Percentiles rank a stretch among this genome's conserved stretches.
Evolutionary conservation across 2,888 invertebrate species (phyloP).

Genomic region (Ormyrus labotus): DNA sequence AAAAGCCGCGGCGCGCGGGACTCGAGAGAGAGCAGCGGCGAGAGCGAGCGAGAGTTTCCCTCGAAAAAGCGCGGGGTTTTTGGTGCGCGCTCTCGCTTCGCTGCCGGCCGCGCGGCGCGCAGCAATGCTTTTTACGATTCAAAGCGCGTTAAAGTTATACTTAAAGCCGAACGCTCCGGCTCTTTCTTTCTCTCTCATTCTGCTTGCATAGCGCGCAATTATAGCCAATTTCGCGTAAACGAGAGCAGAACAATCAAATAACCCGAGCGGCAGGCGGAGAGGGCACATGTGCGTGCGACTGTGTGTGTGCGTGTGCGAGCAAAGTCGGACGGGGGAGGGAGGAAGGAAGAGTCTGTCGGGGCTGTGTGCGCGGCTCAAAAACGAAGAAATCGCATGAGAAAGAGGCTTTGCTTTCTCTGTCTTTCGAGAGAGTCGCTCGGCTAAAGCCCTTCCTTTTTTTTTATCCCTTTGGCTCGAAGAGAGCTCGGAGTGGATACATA

Average conservation of each 20-base stretch:
- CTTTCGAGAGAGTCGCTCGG: conserved; percentile 7
- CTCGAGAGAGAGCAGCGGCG: conserved; percentile 15
- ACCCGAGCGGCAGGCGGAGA: conserved; percentile 11
- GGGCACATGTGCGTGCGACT: conserved; percentile 43
- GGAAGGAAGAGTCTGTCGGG: conserved; percentile 2
- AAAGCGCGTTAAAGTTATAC: conserved; percentile 55
- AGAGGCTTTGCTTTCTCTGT: conserved; percentile 10
- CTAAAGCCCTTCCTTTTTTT: conserved; percentile 1
- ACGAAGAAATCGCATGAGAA: conserved; percentile 11
- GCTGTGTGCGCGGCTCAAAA: background rate
- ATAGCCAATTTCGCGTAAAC: conserved; percentile 66
- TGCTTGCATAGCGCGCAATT: conserved; percentile 62
- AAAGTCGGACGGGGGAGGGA: conserved; percentile 11
- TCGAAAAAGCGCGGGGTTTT: conserved; percentile 46
- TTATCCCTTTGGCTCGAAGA: background rate
- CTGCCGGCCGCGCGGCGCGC: background rate
- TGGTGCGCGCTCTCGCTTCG: background rate
- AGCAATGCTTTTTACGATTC: conserved; percentile 55
- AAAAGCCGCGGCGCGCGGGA: conserved; percentile 49
- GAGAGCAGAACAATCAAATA: conserved; percentile 63
- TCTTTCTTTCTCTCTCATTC: conserved; percentile 48
- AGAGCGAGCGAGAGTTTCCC: conserved; percentile 48
- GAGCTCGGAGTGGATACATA: background rate
- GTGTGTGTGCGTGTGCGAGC: conserved; percentile 48
- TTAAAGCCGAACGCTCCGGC: conserved; percentile 35